Conservation (phyloP, 2,113 vertebrate genomes). For the Mesoclemmys tuberculata region DNA sequence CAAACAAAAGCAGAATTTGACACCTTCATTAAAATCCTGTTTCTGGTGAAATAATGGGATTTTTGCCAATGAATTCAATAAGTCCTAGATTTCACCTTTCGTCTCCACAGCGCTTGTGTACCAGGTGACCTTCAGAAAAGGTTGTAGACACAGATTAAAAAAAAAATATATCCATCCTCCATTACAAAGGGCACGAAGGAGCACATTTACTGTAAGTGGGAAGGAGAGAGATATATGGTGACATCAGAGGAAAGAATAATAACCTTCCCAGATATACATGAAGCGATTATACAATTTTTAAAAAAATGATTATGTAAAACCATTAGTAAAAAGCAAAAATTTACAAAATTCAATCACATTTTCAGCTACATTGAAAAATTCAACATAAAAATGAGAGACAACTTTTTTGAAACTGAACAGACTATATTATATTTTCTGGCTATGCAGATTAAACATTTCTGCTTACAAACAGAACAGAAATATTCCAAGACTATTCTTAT, state of each 20-base stretch:
- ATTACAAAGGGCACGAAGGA: neutral
- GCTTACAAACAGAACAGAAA: neutral
- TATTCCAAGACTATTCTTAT: neutral
- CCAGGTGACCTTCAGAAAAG: fast-evolving
- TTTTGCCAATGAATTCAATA: neutral
- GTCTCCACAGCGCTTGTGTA: neutral
- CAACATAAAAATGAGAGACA: neutral
- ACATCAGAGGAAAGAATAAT: neutral
- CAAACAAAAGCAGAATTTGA: neutral
- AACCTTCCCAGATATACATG: neutral
- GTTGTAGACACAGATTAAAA: neutral
- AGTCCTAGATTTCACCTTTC: neutral
- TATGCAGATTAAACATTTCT: neutral
- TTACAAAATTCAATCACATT: neutral
- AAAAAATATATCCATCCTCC: neutral
- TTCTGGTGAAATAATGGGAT: neutral
- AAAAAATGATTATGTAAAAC: neutral
- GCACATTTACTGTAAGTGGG: neutral
- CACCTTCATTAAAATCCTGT: neutral
- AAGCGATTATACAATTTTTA: neutral
- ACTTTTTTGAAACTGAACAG: neutral
- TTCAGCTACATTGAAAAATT: neutral
- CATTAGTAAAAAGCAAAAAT: neutral
- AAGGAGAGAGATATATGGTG: neutral
- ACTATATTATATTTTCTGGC: neutral